A percentile compares a stretch with the other conserved stretches of the same genome.
Conservation (phyloP, 1,140 invertebrate genomes). For the Nixonia krombeini region DNA sequence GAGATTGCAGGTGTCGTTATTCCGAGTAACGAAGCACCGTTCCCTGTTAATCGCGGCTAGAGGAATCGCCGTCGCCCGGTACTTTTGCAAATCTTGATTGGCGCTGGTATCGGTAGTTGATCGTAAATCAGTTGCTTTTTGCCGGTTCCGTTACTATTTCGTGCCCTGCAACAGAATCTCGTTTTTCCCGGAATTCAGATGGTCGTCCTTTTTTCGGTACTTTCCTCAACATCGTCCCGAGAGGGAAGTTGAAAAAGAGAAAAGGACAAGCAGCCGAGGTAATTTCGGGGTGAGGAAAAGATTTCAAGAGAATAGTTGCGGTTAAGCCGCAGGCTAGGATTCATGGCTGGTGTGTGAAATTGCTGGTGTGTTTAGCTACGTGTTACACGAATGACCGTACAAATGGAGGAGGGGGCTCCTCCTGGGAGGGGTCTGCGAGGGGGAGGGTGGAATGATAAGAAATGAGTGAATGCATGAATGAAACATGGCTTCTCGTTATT, state of each 20-base stretch:
- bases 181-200: slow-evolving; percentile 30
- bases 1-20: slow-evolving; percentile 16
- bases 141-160: slow-evolving; percentile 51
- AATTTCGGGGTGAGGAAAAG: background rate
- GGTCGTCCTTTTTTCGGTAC: slow-evolving; percentile 4
- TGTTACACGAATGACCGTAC: no score
- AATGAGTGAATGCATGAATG: no score
- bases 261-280: background rate
- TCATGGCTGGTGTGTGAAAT: background rate
- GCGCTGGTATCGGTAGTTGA: slow-evolving; percentile 22
- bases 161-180: slow-evolving; percentile 16
- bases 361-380: no score
- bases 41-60: background rate
- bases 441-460: no score
- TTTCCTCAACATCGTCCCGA: slow-evolving; percentile 9
- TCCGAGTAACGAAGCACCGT: no score
- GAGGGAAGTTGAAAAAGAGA: background rate
- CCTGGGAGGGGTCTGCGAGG: no score
- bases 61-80: slow-evolving; percentile 4
- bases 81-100: slow-evolving; percentile 9
- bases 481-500: no score
- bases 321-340: slow-evolving; percentile 4
- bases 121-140: slow-evolving; percentile 53
- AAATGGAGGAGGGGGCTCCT: no score
- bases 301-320: slow-evolving; percentile 7